Base-by-base conservation (phyloP, 2,888 invertebrate species). In the Odontothrips loti region DNA sequence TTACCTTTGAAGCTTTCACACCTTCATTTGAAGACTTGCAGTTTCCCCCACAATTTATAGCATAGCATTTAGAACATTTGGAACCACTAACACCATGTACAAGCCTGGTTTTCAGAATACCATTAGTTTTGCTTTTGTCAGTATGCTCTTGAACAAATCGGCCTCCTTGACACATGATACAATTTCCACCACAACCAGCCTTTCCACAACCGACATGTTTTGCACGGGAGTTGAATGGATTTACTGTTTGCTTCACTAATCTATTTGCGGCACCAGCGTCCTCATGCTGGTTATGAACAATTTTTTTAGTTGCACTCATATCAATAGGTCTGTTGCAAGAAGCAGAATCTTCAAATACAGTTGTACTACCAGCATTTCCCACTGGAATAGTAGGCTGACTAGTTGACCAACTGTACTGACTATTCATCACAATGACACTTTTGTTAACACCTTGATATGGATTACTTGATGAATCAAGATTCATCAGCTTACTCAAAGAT, bases 391-490 rank as follows among this genome's bases (percentile, higher is more conserved):
- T 27, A 27, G 68, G 10, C 12, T 27, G 68, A 23, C 23, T 27
- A 75, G 23, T 75, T 1, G 68, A 10, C 68, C 68, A 75, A 75
- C 23, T 75, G 23, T 75, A 75, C 68, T 75, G 68, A 75, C 68
- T 75, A 27, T 75, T 75, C 68, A 75, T 75, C 11, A 75, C 68
- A 75, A 75, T 75, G 12, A 75, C 68, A 75, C 68, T 75, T 75
- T 75, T 75, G 68, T 27, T 75, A 8, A 75, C 12, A 23, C 68
- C 68, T 75, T 75, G 68, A 75, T 23, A n/a, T 27, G 23, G 68
- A 27, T n/a, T 27, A 75, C 23, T 23, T 27, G 68, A 75, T 75
- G 68, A 27, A 23, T 75, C 27, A 75, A 9, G 0, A 75, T 75
- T 75, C 12, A 23, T 27, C 9, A 27, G 6, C 12, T 12, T 75